Percentiles rank a stretch among this genome's conserved stretches.
Evolutionary conservation across 1,140 invertebrate species (phyloP).

Genomic region (Sarcophaga bullata): DNA sequence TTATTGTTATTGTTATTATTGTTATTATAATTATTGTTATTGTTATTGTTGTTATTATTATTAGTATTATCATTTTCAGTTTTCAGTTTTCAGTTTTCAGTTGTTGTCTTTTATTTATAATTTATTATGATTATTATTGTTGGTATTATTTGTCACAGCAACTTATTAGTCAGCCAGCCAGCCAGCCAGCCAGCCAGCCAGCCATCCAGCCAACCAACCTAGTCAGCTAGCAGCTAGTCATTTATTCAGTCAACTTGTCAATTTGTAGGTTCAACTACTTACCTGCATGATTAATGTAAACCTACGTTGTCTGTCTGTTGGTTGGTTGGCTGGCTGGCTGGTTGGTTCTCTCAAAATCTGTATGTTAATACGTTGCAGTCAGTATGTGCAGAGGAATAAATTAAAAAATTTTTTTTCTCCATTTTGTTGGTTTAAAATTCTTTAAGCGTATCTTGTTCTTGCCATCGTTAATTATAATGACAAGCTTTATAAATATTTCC

Average conservation of each 20-base stretch:
- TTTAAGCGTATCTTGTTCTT: neutral
- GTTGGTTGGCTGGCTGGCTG: neutral
- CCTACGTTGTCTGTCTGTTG: neutral
- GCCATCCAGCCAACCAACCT: too few relatives aligned
- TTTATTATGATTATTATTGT: neutral
- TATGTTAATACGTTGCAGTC: too few relatives aligned
- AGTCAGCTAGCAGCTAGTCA: too few relatives aligned
- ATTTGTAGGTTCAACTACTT: neutral
- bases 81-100: too few relatives aligned
- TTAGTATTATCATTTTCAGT: too few relatives aligned
- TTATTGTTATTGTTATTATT: too few relatives aligned
- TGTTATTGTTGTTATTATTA: too few relatives aligned
- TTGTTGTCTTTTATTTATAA: too few relatives aligned
- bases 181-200: too few relatives aligned
- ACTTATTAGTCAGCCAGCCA: slow-evolving; percentile 1
- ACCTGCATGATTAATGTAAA: neutral
- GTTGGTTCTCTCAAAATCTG: too few relatives aligned
- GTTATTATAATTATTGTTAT: too few relatives aligned
- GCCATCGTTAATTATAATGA: slow-evolving; percentile 10
- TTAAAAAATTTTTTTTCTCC: neutral
- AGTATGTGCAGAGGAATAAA: neutral
- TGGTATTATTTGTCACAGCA: slow-evolving; percentile 14
- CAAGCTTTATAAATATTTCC: neutral
- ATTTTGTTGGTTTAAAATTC: neutral
- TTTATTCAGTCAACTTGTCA: neutral